Conservation (phyloP, 2,888 invertebrate genomes). For the Ceramica pisi region DNA sequence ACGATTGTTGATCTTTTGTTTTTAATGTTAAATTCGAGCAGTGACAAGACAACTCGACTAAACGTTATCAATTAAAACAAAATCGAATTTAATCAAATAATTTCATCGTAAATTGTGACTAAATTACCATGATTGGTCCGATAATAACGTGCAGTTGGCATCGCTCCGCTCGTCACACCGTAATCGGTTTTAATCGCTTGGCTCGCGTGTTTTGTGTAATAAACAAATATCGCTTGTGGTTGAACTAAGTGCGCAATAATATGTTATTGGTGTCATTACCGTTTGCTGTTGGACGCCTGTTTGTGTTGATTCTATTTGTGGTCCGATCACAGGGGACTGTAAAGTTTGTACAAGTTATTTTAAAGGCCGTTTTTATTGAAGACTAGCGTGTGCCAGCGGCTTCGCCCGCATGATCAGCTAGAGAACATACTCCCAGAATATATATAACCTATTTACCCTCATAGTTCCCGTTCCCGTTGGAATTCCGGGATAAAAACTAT, state of each 20-base stretch:
- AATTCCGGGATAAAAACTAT: too few relatives aligned
- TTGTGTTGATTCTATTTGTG: conserved; percentile 39
- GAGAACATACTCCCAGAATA: too few relatives aligned
- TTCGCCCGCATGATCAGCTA: too few relatives aligned
- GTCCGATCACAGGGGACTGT: neutral
- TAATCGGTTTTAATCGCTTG: conserved; percentile 56
- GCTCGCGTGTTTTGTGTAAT: conserved; percentile 55
- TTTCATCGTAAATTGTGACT: conserved; percentile 35
- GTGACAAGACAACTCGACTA: neutral
- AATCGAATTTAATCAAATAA: conserved; percentile 40
- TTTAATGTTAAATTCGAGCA: neutral
- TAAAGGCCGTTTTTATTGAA: too few relatives aligned
- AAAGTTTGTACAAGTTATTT: neutral
- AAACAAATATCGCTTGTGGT: conserved; percentile 54
- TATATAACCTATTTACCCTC: too few relatives aligned
- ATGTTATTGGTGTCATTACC: conserved; percentile 55
- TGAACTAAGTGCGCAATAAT: conserved; percentile 48
- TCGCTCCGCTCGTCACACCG: conserved; percentile 50
- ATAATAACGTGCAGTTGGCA: conserved; percentile 50
- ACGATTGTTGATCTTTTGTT: too few relatives aligned
- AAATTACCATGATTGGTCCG: conserved; percentile 56
- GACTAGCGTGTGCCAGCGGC: too few relatives aligned
- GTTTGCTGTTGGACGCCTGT: conserved; percentile 22
- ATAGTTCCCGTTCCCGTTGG: too few relatives aligned
- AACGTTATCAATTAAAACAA: conserved; percentile 26